Conservation (phyloP, 2,888 invertebrate species). For the Eumerus sabulonum region DNA sequence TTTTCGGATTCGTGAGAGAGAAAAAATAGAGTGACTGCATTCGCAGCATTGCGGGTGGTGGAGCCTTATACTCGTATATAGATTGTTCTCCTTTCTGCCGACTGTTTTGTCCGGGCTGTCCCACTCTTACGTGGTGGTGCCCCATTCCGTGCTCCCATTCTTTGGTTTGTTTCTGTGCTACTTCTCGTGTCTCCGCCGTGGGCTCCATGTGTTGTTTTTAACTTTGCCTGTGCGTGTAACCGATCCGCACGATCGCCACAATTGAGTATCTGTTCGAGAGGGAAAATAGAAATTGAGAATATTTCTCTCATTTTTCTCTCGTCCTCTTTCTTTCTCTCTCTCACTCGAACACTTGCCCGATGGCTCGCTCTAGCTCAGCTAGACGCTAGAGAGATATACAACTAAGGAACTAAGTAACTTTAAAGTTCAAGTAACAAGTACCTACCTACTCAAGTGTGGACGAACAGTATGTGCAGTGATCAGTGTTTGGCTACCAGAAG, state of each 20-base stretch:
- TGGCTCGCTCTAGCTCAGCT: too few relatives aligned
- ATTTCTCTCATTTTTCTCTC: too few relatives aligned
- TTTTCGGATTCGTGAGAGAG: slow-evolving; percentile 4
- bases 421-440: slow-evolving; percentile 60
- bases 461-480: background rate
- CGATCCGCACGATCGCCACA: slow-evolving; percentile 34
- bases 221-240: slow-evolving; percentile 25
- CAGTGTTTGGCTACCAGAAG: too few relatives aligned
- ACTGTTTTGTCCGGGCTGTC: slow-evolving; percentile 9
- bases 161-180: background rate
- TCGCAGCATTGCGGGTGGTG: slow-evolving; percentile 59
- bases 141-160: slow-evolving; percentile 15
- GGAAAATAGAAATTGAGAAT: background rate
- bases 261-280: slow-evolving; percentile 41
- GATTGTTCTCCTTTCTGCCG: background rate
- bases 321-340: too few relatives aligned
- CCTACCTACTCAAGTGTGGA: background rate
- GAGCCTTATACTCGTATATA: slow-evolving; percentile 5
- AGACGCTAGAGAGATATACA: too few relatives aligned
- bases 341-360: too few relatives aligned
- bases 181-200: background rate
- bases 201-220: slow-evolving; percentile 37
- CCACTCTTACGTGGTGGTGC: slow-evolving; percentile 16
- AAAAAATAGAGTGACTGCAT: slow-evolving; percentile 38
- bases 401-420: slow-evolving; percentile 47